Evolutionary conservation across 2,797 vertebrate genomes (phyloP).

Genomic region (Poeciliopsis gracilis): DNA sequence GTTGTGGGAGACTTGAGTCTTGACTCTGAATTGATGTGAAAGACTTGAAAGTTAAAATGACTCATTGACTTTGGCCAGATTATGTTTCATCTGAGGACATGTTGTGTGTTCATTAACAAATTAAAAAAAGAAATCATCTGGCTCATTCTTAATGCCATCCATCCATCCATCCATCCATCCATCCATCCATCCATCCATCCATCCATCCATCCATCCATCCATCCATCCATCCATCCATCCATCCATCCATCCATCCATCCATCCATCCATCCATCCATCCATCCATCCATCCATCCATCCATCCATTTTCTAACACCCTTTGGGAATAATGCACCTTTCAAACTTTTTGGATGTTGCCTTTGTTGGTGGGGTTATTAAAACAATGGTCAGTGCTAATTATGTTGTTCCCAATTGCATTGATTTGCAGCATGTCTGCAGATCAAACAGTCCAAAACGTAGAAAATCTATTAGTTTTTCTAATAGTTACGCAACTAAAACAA

Average conservation of each 20-base stretch:
- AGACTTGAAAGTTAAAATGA: not conserved
- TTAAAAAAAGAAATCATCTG: not conserved
- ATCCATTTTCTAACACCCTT: too few relatives aligned
- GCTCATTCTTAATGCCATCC: not conserved
- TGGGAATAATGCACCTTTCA: not conserved
- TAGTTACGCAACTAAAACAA: not conserved
- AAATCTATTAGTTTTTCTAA: not conserved
- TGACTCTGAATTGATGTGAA: not conserved
- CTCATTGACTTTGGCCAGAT: not conserved
- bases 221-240: too few relatives aligned
- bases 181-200: too few relatives aligned
- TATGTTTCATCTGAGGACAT: not conserved
- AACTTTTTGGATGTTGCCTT: not conserved
- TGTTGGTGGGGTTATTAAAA: not conserved
- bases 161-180: too few relatives aligned
- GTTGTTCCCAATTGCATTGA: not conserved
- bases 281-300: too few relatives aligned
- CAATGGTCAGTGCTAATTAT: not conserved
- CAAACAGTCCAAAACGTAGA: not conserved
- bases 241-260: too few relatives aligned
- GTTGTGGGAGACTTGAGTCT: not conserved
- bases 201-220: too few relatives aligned
- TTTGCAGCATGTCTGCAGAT: not conserved
- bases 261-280: too few relatives aligned
- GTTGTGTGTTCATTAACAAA: not conserved